phyloP scores from a whole-genome alignment of 2,113 vertebrate genomes.

The Urocynchramus pylzowi region DNA sequence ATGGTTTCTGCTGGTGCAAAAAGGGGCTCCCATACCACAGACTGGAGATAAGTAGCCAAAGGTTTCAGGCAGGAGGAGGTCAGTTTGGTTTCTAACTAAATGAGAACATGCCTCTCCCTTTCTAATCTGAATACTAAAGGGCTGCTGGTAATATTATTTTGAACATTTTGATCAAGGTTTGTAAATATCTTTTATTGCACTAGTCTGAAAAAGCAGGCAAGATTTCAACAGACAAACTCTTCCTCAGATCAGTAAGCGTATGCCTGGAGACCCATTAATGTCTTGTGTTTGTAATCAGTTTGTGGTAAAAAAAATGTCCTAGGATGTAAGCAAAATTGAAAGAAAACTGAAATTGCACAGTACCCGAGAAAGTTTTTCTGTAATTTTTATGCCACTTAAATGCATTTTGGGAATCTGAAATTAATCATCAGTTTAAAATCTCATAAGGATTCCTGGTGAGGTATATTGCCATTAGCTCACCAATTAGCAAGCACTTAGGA shows the following conservation, averaged over 20 bases:
- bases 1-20: background rate
- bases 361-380: background rate
- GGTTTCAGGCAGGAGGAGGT: background rate
- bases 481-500: background rate
- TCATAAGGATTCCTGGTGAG: background rate
- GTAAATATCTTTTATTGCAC: background rate
- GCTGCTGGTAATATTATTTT: background rate
- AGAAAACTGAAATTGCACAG: background rate
- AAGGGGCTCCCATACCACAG: background rate
- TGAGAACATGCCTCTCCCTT: background rate
- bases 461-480: background rate
- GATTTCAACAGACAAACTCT: background rate
- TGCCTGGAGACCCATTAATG: background rate
- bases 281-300: background rate
- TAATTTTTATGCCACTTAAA: background rate
- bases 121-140: background rate
- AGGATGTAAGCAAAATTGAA: background rate
- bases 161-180: background rate
- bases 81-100: background rate
- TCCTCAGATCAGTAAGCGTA: background rate
- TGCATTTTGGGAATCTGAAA: background rate
- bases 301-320: background rate
- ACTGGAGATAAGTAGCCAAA: background rate
- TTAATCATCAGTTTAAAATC: background rate
- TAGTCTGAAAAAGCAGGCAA: background rate